These are phyloP conservation scores for Bubo bubo DNA, from an alignment of 2,113 vertebrate species.

Conservation along the genomic window DNA sequence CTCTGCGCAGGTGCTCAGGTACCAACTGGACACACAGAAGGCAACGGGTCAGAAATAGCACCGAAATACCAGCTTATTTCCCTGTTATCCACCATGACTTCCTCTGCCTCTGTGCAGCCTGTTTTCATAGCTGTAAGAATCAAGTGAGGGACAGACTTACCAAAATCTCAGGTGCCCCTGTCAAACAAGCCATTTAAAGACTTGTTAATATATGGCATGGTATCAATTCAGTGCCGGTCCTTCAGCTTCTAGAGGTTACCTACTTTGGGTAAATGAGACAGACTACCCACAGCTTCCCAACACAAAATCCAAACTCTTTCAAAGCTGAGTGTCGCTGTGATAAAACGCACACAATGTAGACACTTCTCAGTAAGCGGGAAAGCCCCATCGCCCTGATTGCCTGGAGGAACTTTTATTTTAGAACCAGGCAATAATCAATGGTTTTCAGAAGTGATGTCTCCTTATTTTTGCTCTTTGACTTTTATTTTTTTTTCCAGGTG, in stretches of 20 bases:
- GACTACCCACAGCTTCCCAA: not conserved
- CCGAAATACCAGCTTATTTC: not conserved
- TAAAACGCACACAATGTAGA: not conserved
- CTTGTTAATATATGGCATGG: not conserved
- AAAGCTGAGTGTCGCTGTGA: not conserved
- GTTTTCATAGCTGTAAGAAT: not conserved
- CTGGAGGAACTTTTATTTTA: not conserved
- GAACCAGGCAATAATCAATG: not conserved
- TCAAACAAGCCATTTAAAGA: not conserved
- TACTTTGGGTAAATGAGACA: not conserved
- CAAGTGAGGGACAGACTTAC: not conserved
- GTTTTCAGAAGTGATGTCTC: not conserved
- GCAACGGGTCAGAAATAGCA: not conserved
- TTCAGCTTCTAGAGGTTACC: not conserved
- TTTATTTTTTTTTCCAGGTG: not conserved
- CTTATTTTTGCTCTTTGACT: not conserved
- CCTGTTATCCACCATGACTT: no score
- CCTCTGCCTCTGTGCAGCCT: not conserved
- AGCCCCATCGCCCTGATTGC: not conserved
- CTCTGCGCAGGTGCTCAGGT: accelerated
- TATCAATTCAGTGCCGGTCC: not conserved
- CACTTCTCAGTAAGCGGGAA: not conserved
- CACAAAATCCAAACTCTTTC: not conserved
- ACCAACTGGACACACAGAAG: accelerated
- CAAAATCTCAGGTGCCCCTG: not conserved